Evolutionary conservation across 2,888 invertebrate genomes (phyloP).

Genomic region (Schizotus pectinicornis): DNA sequence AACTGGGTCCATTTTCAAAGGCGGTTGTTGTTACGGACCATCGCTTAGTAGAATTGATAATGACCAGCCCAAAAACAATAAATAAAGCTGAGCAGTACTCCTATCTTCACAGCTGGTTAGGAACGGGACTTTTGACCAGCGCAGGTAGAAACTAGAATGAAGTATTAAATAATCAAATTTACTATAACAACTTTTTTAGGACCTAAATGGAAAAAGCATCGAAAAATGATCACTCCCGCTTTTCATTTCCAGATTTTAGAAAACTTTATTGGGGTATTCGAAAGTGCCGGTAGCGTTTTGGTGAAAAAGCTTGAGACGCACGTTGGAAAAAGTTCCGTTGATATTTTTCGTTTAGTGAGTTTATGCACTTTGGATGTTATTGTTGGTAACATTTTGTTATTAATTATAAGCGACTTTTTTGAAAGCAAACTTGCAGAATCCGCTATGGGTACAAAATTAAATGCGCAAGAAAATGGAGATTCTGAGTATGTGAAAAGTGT

Average conservation of each 20-base stretch:
- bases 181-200: slow-evolving; percentile 46
- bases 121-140: slow-evolving; percentile 6
- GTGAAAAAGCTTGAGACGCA: slow-evolving; percentile 59
- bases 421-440: slow-evolving; percentile 74
- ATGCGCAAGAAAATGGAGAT: slow-evolving; percentile 72
- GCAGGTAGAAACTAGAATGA: neutral
- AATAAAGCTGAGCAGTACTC: slow-evolving; percentile 1
- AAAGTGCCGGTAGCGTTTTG: slow-evolving; percentile 66
- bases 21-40: neutral
- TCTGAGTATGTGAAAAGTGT: slow-evolving; percentile 77
- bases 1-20: neutral
- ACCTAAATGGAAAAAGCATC: slow-evolving; percentile 67
- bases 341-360: slow-evolving; percentile 68
- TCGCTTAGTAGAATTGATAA: slow-evolving; percentile 6
- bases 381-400: slow-evolving; percentile 58
- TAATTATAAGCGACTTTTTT: neutral
- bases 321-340: slow-evolving; percentile 57
- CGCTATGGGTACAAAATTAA: slow-evolving; percentile 79
- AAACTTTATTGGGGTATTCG: slow-evolving; percentile 72
- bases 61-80: slow-evolving; percentile 1
- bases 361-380: slow-evolving; percentile 67
- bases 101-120: slow-evolving; percentile 8
- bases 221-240: slow-evolving; percentile 76
- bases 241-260: slow-evolving; percentile 79
- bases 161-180: neutral